Evolutionary conservation across 2,797 vertebrate genomes (phyloP), one percentile per base, ranked within the genome.

Genomic region (Melanogrammus aeglefinus): DNA sequence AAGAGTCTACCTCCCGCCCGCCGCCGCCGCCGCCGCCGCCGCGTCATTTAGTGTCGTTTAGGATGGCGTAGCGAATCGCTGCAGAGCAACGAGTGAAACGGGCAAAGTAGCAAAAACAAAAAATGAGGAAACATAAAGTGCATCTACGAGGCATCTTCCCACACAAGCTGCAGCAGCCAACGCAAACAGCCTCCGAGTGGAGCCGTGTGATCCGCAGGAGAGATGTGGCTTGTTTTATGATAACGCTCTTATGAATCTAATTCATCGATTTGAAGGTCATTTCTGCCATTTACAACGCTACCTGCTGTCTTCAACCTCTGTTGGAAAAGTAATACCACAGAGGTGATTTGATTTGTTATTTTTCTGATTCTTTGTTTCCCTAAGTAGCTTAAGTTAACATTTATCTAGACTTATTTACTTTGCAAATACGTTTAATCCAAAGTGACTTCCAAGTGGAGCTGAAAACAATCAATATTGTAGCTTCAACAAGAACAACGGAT

Each of bases 161-260:
- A 83, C 38, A 51, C 82, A 75, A 73, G 69, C 77, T 81, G 66
- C 80, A 33, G 75, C 82, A 75, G 71, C 74, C 63, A 47, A 75
- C 79, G 39, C 31, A n/a, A 80, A 75, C 57, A 76, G 86, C 51
- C 80, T 82, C 77, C 85, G 77, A 93, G 90, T 90, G 86, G 90
- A 90, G 92, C 93, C 93, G 89, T 88, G 89, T 92, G 88, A 94
- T 91, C 69, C n/a, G 88, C 80, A 88, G 80, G 74, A 76, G 86
- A 77, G 88, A 78, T 85, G 78, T 86, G 81, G 78, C 78, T 86
- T 83, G 86, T 83, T 76, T 89, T 87, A 86, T 93, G 84, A 91
- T 82, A 91, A 81, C 85, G 85, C 86, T 16, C 27, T 29, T 29
- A 12, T 72, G 18, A 81, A 87, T 80, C 66, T n/a, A 75, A 92